Conservation (phyloP, 2,888 invertebrate species). For the Drosophila birchii region DNA sequence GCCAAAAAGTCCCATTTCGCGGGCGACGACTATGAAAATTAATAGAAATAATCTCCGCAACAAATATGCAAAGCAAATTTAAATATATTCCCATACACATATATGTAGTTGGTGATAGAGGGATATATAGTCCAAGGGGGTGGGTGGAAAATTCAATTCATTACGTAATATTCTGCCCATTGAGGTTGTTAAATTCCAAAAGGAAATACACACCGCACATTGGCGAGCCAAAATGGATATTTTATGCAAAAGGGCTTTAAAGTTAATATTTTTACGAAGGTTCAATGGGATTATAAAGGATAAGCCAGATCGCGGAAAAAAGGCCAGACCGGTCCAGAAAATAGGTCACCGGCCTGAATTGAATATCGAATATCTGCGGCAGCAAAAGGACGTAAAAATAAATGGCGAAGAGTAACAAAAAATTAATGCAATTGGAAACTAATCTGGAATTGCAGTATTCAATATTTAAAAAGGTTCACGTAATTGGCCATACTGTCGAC, state of each 20-base stretch:
- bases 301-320: conserved; percentile 23
- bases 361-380: conserved; percentile 1
- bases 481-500: conserved; percentile 3
- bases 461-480: conserved; percentile 1
- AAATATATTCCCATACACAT: background rate
- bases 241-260: conserved; percentile 51
- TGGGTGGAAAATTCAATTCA: conserved; percentile 46
- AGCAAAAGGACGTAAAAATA: conserved; percentile 4
- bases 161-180: conserved; percentile 34
- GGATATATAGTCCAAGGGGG: background rate
- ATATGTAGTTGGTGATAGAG: background rate
- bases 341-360: conserved; percentile 32
- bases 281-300: conserved; percentile 45
- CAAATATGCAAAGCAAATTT: conserved; percentile 58
- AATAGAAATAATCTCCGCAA: conserved; percentile 62
- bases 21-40: conserved; percentile 51
- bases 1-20: conserved; percentile 26
- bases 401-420: conserved; percentile 12
- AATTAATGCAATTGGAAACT: conserved; percentile 31
- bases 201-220: conserved; percentile 4
- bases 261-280: conserved; percentile 45
- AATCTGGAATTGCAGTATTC: conserved; percentile 23
- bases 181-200: conserved; percentile 38
- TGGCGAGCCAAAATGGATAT: conserved; percentile 38
- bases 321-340: conserved; percentile 9